A percentile compares a stretch with the other conserved stretches of the same genome.
These are phyloP conservation scores for Lithophane socia DNA, from an alignment of 2,888 invertebrate species.

Conservation along the genomic window DNA sequence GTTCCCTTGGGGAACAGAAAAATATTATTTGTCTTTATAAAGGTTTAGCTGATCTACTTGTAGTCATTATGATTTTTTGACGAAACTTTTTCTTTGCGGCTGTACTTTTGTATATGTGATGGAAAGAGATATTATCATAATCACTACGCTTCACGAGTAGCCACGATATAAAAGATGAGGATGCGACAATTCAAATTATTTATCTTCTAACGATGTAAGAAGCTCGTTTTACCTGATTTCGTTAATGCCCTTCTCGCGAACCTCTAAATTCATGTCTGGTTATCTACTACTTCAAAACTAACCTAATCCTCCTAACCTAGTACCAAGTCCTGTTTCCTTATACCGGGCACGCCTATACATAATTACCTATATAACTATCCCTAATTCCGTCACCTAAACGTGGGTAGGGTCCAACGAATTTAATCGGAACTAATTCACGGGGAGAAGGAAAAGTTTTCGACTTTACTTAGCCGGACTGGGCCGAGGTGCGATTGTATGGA, in stretches of 20 bases:
- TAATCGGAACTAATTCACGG: slow-evolving; percentile 69
- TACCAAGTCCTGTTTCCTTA: slow-evolving; percentile 48
- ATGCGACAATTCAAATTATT: neutral
- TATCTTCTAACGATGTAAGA: neutral
- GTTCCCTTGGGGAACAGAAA: slow-evolving; percentile 23
- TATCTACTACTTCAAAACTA: slow-evolving; percentile 52
- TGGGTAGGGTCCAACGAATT: slow-evolving; percentile 59
- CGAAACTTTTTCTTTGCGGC: neutral
- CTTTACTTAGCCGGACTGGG: slow-evolving; percentile 31
- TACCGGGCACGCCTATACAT: slow-evolving; percentile 24
- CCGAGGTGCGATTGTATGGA: slow-evolving; percentile 41
- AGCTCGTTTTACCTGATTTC: slow-evolving; percentile 10
- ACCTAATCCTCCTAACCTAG: slow-evolving; percentile 22
- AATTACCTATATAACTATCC: slow-evolving; percentile 29
- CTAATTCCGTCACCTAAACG: slow-evolving; percentile 46
- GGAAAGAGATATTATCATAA: neutral
- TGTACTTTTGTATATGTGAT: neutral
- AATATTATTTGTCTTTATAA: slow-evolving; percentile 40
- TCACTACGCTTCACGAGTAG: neutral
- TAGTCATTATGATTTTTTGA: slow-evolving; percentile 6
- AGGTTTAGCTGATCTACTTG: slow-evolving; percentile 29
- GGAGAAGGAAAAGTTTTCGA: slow-evolving; percentile 56
- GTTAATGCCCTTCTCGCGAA: neutral
- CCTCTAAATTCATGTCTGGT: slow-evolving; percentile 8
- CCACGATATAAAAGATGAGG: neutral